Base-by-base conservation (phyloP, 2,888 invertebrate species). In the Desoria tigrina region DNA sequence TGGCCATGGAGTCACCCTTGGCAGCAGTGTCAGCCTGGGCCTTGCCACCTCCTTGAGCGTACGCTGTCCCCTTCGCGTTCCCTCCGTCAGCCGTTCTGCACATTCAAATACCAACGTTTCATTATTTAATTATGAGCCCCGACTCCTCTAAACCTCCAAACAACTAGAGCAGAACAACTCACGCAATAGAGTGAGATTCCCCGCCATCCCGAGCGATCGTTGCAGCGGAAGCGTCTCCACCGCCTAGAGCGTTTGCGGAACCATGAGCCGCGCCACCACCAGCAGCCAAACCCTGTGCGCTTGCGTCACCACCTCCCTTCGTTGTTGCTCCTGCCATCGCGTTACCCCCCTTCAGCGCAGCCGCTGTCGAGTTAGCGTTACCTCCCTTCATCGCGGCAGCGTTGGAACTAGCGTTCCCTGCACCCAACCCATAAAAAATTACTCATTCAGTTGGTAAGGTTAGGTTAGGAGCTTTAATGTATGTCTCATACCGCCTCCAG, bases 371-470 rank as follows among this genome's bases (percentile, higher is more conserved):
- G 18, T 45, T 23, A 16, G 45, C 45, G 16, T 45, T 45, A 9
- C 45, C 45, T 21, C 45, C 45, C 18, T n/a, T 23, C n/a, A 23
- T 21, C 4, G 45, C 23, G 16, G 45, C 45, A 21, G 45, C 45
- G 18, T 45, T n/a, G 45, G 45, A 45, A 45, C 18, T 45, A 6
- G 45, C 45, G 23, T 45, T 45, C 4, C 45, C 45, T 45, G 23
- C 32, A 32, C 32, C 32, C 32, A 32, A 32, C 32, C 4, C 32
- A 32, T n/a, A n/a, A n/a, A n/a, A n/a, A n/a, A n/a, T n/a, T n/a
- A n/a, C n/a, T n/a, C n/a, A n/a, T n/a, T n/a, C n/a, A n/a, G n/a
- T n/a, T n/a, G n/a, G n/a, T n/a, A n/a, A n/a, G n/a, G n/a, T n/a
- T n/a, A n/a, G n/a, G n/a, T n/a, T n/a, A n/a, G n/a, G n/a, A n/a